These are phyloP conservation scores for Meriones unguiculatus DNA, from an alignment of 2,113 vertebrate species.

Conservation along the genomic window DNA sequence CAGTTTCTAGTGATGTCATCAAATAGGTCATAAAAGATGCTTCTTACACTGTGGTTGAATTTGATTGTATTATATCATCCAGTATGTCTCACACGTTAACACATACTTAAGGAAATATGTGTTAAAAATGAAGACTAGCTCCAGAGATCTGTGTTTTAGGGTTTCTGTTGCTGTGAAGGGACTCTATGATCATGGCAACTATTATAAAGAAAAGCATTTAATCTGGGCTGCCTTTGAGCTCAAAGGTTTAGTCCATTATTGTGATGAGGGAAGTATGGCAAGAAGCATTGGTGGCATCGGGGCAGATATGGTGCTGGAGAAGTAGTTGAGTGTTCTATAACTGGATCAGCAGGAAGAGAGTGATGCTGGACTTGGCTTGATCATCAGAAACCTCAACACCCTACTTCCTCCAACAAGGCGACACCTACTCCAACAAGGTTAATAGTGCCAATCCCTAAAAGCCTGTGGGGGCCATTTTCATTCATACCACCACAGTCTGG, in stretches of 20 bases:
- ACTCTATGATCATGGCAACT: background rate
- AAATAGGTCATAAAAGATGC: background rate
- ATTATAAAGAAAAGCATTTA: background rate
- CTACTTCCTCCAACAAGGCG: background rate
- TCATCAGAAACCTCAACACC: background rate
- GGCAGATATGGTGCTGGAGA: background rate
- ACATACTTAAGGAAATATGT: background rate
- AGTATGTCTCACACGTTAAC: background rate
- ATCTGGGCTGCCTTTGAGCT: background rate
- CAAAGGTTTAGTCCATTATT: background rate
- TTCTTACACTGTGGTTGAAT: background rate
- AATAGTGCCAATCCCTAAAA: background rate
- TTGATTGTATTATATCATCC: background rate
- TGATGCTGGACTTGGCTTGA: background rate
- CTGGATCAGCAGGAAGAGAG: background rate
- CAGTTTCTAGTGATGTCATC: slow-evolving; percentile 11
- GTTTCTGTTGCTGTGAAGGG: background rate
- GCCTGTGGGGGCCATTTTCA: background rate
- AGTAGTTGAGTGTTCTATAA: background rate
- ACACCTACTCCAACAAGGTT: background rate
- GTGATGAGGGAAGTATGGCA: background rate
- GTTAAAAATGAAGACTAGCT: background rate
- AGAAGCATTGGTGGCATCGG: background rate
- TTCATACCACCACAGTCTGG: background rate
- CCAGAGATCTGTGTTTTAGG: background rate